A percentile compares a stretch with the other conserved stretches of the same genome.
Conservation (phyloP, 2,113 vertebrate species). For the Pholis gunnellus region DNA sequence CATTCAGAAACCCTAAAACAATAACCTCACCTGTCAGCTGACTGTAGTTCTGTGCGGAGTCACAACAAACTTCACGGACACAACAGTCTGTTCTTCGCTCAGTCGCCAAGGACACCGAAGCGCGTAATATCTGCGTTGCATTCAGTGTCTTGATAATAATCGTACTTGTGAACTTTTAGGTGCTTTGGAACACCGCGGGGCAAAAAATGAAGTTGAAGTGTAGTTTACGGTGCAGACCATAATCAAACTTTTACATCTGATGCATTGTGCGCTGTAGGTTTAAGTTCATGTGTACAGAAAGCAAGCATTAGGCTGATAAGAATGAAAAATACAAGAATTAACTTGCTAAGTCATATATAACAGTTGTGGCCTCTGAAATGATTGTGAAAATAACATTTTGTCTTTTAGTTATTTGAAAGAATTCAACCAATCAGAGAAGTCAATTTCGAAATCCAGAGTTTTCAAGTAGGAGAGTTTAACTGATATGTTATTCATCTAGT, state of each 20-base stretch:
- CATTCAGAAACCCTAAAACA: neutral
- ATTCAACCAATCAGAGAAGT: neutral
- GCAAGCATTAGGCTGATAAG: neutral
- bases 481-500: neutral
- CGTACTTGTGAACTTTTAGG: constrained; percentile 17
- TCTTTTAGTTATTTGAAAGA: neutral
- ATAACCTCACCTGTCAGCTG: constrained; percentile 11
- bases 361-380: neutral
- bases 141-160: constrained; percentile 54
- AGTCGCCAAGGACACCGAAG: constrained; percentile 52
- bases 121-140: constrained; percentile 34
- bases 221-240: neutral
- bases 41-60: neutral
- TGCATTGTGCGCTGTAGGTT: neutral
- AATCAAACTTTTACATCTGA: neutral
- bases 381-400: neutral
- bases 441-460: neutral
- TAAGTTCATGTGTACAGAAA: neutral
- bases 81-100: neutral
- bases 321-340: neutral
- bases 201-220: neutral
- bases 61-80: neutral
- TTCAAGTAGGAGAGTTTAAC: neutral
- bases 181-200: neutral
- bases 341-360: neutral